Percentiles rank a stretch among this genome's conserved stretches.
Evolutionary conservation across 2,113 vertebrate species (phyloP).

Genomic region (Crotalus horridus): DNA sequence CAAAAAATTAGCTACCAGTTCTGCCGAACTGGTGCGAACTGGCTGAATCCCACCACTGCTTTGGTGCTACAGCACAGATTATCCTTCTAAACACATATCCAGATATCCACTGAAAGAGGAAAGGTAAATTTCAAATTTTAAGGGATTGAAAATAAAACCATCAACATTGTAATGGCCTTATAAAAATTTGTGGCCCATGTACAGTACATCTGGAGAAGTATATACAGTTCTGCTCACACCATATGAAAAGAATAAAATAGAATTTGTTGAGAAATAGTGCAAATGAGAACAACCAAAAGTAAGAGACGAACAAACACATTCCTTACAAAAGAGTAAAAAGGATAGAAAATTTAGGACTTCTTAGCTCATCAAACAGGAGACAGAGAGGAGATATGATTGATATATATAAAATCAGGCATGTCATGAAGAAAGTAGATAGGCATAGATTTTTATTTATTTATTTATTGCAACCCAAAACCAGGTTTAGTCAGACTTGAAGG

Average conservation of each 20-base stretch:
- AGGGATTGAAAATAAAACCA: background rate
- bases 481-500: background rate
- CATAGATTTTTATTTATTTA: background rate
- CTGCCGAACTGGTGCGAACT: too few species aligned
- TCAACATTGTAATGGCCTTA: background rate
- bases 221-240: background rate
- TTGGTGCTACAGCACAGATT: background rate
- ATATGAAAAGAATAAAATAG: background rate
- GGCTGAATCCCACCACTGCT: background rate
- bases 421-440: background rate
- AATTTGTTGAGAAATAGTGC: background rate
- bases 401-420: background rate
- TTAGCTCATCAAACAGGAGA: background rate
- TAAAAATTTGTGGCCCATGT: background rate
- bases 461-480: background rate
- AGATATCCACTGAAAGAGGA: background rate
- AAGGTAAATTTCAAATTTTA: background rate
- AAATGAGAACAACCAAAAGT: background rate
- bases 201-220: background rate
- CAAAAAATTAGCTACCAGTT: too few species aligned
- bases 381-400: background rate
- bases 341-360: background rate
- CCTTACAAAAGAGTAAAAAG: background rate
- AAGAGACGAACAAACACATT: background rate
- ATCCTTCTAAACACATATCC: background rate